Conservation (phyloP, 2,797 vertebrate genomes). For the Eulemur rubriventer region DNA sequence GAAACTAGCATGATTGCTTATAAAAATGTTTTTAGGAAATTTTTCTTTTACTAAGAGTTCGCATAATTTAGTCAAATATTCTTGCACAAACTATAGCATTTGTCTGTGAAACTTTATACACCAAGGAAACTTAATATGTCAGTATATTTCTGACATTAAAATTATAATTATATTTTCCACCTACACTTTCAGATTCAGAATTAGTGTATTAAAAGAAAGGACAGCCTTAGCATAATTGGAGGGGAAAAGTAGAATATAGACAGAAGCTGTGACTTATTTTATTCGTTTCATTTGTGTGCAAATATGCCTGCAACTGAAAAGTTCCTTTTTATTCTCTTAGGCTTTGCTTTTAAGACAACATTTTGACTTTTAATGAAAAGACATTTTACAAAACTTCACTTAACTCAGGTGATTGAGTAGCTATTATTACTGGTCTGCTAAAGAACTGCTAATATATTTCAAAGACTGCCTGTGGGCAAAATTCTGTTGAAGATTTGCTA, state of each 20-base stretch:
- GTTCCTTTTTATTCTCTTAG: neutral
- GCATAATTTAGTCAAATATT: neutral
- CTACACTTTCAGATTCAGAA: neutral
- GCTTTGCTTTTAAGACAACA: slow-evolving; percentile 28
- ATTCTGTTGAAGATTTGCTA: slow-evolving; percentile 47
- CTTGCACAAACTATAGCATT: neutral
- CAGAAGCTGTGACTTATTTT: neutral
- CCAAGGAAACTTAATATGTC: neutral
- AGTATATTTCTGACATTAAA: neutral
- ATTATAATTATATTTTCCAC: neutral
- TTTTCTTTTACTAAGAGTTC: neutral
- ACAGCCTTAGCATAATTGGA: neutral
- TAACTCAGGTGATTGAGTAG: slow-evolving; percentile 17
- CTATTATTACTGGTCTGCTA: neutral
- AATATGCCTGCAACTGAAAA: neutral
- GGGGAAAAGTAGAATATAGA: neutral
- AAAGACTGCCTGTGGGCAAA: slow-evolving; percentile 35
- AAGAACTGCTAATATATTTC: slow-evolving; percentile 27
- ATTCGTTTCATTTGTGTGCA: neutral
- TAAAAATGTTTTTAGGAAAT: slow-evolving; percentile 14
- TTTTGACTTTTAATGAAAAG: slow-evolving; percentile 48
- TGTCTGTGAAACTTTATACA: neutral
- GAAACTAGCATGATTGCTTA: slow-evolving; percentile 1
- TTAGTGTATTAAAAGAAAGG: neutral
- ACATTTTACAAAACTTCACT: slow-evolving; percentile 19